Evolutionary conservation across 2,888 invertebrate genomes (phyloP).

Genomic region (Ormia ochracea): DNA sequence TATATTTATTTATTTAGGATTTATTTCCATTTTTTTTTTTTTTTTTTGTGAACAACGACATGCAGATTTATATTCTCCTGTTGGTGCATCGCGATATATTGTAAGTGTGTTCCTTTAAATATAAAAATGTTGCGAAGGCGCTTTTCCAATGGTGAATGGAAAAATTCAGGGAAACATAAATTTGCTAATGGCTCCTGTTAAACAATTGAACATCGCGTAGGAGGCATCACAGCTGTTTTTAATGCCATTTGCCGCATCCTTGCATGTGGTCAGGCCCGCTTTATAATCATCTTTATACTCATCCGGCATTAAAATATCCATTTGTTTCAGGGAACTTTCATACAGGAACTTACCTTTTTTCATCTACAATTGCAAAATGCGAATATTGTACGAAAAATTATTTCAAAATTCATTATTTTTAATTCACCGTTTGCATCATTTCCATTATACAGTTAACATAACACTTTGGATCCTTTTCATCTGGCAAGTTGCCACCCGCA

Average conservation of each 20-base stretch:
- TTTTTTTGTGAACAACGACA: too few species aligned
- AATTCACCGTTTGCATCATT: constrained; percentile 79
- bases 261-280: constrained; percentile 70
- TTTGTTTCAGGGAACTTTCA: constrained; percentile 73
- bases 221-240: constrained; percentile 75
- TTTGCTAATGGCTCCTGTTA: constrained; percentile 67
- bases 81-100: too few species aligned
- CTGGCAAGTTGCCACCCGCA: constrained; percentile 69
- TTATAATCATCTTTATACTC: constrained; percentile 69
- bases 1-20: too few species aligned
- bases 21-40: too few species aligned
- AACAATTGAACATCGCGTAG: constrained; percentile 69
- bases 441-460: constrained; percentile 78
- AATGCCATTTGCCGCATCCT: constrained; percentile 70
- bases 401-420: background rate
- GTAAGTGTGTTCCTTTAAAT: too few species aligned
- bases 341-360: constrained; percentile 75
- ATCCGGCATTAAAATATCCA: constrained; percentile 75
- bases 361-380: constrained; percentile 66
- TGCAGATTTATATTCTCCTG: too few species aligned
- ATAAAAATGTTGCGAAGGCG: too few species aligned
- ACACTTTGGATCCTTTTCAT: constrained; percentile 77
- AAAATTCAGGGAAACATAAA: constrained; percentile 71
- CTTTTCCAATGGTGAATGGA: too few species aligned
- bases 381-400: background rate